Percentiles rank a stretch among this genome's conserved stretches.
Conservation (phyloP, 2,113 vertebrate species). For the Chiloscyllium plagiosum region DNA sequence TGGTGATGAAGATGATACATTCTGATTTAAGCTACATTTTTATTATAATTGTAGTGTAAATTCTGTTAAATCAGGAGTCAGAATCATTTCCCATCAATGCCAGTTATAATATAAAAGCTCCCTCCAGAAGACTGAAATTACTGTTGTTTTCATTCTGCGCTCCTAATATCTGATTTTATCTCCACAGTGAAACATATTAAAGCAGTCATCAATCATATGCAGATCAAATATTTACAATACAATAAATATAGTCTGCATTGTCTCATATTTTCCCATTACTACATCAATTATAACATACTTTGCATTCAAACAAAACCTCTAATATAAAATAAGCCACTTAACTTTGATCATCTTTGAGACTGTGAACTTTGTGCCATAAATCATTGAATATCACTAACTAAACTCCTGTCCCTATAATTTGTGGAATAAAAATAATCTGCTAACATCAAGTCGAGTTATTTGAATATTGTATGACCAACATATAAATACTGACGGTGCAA, state of each 20-base stretch:
- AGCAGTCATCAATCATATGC: background rate
- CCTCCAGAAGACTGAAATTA: background rate
- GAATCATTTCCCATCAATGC: conserved; percentile 17
- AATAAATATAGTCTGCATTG: background rate
- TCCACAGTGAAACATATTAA: background rate
- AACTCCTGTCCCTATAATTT: background rate
- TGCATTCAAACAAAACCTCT: background rate
- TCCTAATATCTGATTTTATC: background rate
- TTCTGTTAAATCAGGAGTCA: conserved; percentile 19
- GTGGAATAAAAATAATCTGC: background rate
- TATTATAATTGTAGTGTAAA: background rate
- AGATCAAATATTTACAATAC: background rate
- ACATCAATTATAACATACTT: background rate
- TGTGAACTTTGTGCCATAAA: background rate
- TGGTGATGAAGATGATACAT: background rate
- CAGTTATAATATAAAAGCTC: background rate
- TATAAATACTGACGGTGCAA: background rate
- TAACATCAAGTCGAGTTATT: background rate
- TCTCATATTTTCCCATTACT: background rate
- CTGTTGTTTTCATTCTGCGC: background rate
- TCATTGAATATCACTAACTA: background rate
- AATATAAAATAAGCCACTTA: background rate
- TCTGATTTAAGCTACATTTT: background rate
- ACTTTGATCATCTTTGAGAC: background rate
- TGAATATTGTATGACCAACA: background rate